A percentile compares a stretch with the other conserved stretches of the same genome.
phyloP scores from a whole-genome alignment of 2,113 vertebrate genomes.

The Sapajus apella region DNA sequence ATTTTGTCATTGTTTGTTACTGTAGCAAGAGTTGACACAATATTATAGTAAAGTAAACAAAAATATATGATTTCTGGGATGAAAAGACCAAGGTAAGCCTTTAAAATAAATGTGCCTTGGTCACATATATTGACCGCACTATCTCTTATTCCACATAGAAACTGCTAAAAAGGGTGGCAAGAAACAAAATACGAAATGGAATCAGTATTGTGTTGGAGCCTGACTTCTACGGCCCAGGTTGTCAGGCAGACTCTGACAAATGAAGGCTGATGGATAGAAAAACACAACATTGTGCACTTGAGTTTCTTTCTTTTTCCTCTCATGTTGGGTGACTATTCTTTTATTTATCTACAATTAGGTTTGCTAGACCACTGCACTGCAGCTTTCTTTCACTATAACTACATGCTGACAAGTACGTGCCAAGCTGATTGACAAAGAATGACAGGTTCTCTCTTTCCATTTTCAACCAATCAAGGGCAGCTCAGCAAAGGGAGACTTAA shows the following conservation, averaged over 20 bases:
- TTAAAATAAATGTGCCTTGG: slow-evolving; percentile 34
- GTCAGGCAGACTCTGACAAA: slow-evolving; percentile 76
- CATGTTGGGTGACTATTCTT: slow-evolving; percentile 76
- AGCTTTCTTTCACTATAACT: slow-evolving; percentile 74
- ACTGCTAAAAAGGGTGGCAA: slow-evolving; percentile 53
- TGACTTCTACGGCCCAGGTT: slow-evolving; percentile 61
- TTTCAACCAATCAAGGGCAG: slow-evolving; percentile 72
- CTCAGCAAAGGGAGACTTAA: slow-evolving; percentile 32
- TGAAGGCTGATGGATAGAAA: slow-evolving; percentile 78
- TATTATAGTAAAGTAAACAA: not conserved
- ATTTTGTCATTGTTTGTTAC: slow-evolving; percentile 11
- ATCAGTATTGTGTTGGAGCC: slow-evolving; percentile 67
- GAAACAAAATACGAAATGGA: slow-evolving; percentile 72
- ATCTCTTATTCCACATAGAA: slow-evolving; percentile 43
- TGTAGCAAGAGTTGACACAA: not conserved
- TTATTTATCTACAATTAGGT: slow-evolving; percentile 81
- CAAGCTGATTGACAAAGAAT: slow-evolving; percentile 78
- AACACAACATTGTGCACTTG: slow-evolving; percentile 51
- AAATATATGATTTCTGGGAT: not conserved
- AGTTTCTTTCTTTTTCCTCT: slow-evolving; percentile 74
- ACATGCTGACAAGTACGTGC: slow-evolving; percentile 67
- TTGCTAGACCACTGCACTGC: slow-evolving; percentile 53
- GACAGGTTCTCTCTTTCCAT: slow-evolving; percentile 76
- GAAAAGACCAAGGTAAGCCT: slow-evolving; percentile 6
- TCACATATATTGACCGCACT: not conserved